Percentiles rank a stretch among this genome's conserved stretches.
Evolutionary conservation across 1,140 invertebrate species (phyloP).

Genomic region (Nasonia longicornis): DNA sequence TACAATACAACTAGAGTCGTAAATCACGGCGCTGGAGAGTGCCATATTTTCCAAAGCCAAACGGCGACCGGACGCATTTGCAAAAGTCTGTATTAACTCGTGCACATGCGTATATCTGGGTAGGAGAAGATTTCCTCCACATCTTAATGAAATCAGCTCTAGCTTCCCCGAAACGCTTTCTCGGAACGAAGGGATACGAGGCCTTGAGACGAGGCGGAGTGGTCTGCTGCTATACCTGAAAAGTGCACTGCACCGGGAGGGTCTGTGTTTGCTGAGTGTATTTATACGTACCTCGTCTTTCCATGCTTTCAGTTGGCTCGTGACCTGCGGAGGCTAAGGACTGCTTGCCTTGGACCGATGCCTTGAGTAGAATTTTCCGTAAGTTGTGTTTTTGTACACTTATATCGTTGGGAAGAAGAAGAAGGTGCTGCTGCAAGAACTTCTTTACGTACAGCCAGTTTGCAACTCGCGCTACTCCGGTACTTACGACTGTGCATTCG

Average conservation of each 20-base stretch:
- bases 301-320: slow-evolving; percentile 17
- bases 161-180: not conserved
- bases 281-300: not conserved
- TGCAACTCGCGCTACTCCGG: slow-evolving; percentile 79
- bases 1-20: too few relatives aligned
- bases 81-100: not conserved
- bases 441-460: slow-evolving; percentile 53
- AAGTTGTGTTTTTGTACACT: too few relatives aligned
- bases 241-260: not conserved
- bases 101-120: not conserved
- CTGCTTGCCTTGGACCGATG: not conserved
- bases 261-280: not conserved
- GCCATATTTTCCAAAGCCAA: not conserved
- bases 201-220: too few relatives aligned
- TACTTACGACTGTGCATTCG: slow-evolving; percentile 76
- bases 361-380: too few relatives aligned
- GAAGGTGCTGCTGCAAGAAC: not conserved
- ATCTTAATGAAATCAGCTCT: not conserved
- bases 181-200: not conserved
- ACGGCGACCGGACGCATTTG: not conserved
- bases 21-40: too few relatives aligned
- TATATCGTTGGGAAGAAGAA: not conserved
- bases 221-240: not conserved
- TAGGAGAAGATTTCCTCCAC: not conserved
- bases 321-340: not conserved